Percentiles rank a stretch among this genome's conserved stretches.
Evolutionary conservation across 1,140 invertebrate species (phyloP).

Genomic region (Bombus fervidus): DNA sequence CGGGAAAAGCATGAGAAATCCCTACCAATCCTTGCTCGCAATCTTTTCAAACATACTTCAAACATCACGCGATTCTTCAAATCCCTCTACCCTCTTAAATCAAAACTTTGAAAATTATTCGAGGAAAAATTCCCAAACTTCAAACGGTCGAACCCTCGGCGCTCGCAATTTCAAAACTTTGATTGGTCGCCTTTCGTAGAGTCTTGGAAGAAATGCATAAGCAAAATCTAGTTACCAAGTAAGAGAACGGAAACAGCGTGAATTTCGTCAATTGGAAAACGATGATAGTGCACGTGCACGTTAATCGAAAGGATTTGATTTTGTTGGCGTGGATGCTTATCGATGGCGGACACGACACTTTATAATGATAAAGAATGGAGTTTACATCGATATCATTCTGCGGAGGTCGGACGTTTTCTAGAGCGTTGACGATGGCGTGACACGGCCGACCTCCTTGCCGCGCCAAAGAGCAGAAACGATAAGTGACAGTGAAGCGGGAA

Average conservation of each 20-base stretch:
- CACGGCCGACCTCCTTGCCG: constrained; percentile 6
- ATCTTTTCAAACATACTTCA: background rate
- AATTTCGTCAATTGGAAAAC: too few relatives aligned
- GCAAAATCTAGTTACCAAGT: background rate
- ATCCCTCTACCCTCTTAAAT: background rate
- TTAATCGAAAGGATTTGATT: constrained; percentile 1
- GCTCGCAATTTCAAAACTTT: background rate
- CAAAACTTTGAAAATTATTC: background rate
- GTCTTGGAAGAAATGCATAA: background rate
- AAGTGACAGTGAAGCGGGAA: constrained; percentile 21
- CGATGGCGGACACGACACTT: background rate
- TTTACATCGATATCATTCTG: constrained; percentile 23
- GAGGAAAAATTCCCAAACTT: background rate
- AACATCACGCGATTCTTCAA: background rate
- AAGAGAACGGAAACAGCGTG: background rate
- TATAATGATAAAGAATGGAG: constrained; percentile 27
- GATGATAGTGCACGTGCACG: background rate
- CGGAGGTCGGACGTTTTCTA: constrained; percentile 5
- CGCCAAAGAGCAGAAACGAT: constrained; percentile 31
- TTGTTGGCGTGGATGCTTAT: too few relatives aligned
- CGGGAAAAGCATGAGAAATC: too few relatives aligned
- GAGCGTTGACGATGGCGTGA: constrained; percentile 10
- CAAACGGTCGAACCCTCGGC: background rate
- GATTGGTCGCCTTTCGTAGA: background rate
- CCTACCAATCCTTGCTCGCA: too few relatives aligned